Evolutionary conservation across 2,113 vertebrate genomes (phyloP).

Genomic region (Gymnogyps californianus): DNA sequence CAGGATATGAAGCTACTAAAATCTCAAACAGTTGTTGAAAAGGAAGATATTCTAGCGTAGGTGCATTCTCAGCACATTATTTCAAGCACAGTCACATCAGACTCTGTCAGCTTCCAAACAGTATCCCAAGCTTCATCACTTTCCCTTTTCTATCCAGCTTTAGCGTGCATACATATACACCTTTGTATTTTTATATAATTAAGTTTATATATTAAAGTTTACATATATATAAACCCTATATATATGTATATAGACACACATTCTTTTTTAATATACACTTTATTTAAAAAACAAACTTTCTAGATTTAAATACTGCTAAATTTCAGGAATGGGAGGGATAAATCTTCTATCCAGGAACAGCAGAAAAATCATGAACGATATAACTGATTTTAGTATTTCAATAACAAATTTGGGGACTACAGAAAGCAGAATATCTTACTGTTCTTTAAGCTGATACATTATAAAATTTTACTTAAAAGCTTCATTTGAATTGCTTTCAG

Average conservation of each 20-base stretch:
- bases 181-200: not conserved
- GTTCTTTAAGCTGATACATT: not conserved
- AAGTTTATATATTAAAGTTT: not conserved
- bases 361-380: not conserved
- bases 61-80: not conserved
- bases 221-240: not conserved
- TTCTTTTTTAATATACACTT: not conserved
- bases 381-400: not conserved
- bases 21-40: not conserved
- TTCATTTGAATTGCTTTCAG: not conserved
- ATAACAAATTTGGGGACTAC: not conserved
- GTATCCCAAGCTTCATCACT: not conserved
- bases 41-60: not conserved
- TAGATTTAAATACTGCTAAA: not conserved
- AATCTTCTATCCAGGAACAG: not conserved
- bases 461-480: not conserved
- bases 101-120: not conserved
- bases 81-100: not conserved
- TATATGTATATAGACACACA: not conserved
- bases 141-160: not conserved
- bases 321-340: not conserved
- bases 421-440: not conserved
- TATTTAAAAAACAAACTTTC: not conserved
- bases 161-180: accelerated
- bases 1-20: not conserved